Percentiles rank a stretch among this genome's conserved stretches.
These are phyloP conservation scores for Autographa gamma DNA, from an alignment of 2,888 invertebrate species.

Conservation along the genomic window DNA sequence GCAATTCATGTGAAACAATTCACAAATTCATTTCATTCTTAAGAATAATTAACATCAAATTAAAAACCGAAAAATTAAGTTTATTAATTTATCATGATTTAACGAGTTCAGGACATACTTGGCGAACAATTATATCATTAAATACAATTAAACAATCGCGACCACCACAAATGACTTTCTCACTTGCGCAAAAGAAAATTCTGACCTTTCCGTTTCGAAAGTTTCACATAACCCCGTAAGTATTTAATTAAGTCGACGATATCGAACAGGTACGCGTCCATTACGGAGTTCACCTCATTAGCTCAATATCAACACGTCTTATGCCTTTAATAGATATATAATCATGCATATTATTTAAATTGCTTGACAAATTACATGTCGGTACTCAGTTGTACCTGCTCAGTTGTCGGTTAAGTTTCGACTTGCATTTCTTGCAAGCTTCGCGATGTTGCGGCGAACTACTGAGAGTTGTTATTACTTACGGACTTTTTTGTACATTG, in stretches of 20 bases:
- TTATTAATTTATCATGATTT: slow-evolving; percentile 13
- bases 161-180: slow-evolving; percentile 40
- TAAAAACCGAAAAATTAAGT: not conserved
- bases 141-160: slow-evolving; percentile 49
- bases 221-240: slow-evolving; percentile 71
- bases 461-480: slow-evolving; percentile 66
- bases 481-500: not conserved
- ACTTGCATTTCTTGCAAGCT: slow-evolving; percentile 81
- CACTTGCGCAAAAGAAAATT: slow-evolving; percentile 48
- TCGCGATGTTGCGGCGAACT: slow-evolving; percentile 66
- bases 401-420: slow-evolving; percentile 84
- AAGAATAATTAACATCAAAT: not conserved
- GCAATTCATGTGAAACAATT: not conserved
- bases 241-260: slow-evolving; percentile 58
- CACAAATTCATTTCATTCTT: not conserved
- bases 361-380: slow-evolving; percentile 87
- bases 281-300: slow-evolving; percentile 81
- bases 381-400: slow-evolving; percentile 82
- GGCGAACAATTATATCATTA: slow-evolving; percentile 35
- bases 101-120: slow-evolving; percentile 12
- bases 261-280: slow-evolving; percentile 60
- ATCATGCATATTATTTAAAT: slow-evolving; percentile 88
- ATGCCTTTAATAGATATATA: slow-evolving; percentile 87
- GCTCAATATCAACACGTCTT: slow-evolving; percentile 85
- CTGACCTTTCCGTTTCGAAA: slow-evolving; percentile 58